Evolutionary conservation across 2,113 vertebrate genomes (phyloP), one percentile per base, ranked within the genome.

Genomic region (Dromaius novaehollandiae): DNA sequence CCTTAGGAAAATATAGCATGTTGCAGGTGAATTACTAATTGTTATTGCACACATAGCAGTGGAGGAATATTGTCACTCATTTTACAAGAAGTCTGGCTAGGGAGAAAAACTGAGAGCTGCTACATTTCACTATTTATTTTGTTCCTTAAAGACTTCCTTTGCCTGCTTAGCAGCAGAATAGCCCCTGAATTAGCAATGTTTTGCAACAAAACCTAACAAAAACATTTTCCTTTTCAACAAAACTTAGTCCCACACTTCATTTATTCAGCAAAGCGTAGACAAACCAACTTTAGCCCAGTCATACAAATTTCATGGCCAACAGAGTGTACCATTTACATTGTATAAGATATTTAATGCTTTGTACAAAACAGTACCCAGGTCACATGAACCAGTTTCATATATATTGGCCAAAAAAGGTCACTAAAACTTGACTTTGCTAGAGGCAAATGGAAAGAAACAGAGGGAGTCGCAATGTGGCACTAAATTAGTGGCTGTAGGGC

Each of bases 401-500:
- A 36, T 24, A 66, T 18, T 87, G 76, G 16, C 60, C 68, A 56
- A 34, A 87, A 92, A 90, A 88, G 70, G 77, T 92, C 86, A 73
- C 34, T 82, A 82, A 79, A 89, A 89, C 66, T 64, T 96, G 82
- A 96, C 61, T 95, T 96, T 86, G 70, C 80, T 93, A 38, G 61
- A 77, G 78, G 93, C 82, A 91, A 93, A 88, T 50, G 53, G 53
- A 83, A 88, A 51, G 50, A 88, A 94, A 70, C 60, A 78, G 76
- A 81, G 79, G 42, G 77, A 91, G 73, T 91, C 92, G 78, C 87
- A 88, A 88, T 53, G 24, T 89, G 78, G 77, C 70, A 74, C 85
- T 91, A 65, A 95, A 91, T 93, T 89, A 93, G 82, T 80, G 26
- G n/a, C 92, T 96, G 58, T 86, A 71, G 73, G 88, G 83, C 70